Conservation (phyloP, 2,888 invertebrate genomes). For the Eupsilia transversa region DNA sequence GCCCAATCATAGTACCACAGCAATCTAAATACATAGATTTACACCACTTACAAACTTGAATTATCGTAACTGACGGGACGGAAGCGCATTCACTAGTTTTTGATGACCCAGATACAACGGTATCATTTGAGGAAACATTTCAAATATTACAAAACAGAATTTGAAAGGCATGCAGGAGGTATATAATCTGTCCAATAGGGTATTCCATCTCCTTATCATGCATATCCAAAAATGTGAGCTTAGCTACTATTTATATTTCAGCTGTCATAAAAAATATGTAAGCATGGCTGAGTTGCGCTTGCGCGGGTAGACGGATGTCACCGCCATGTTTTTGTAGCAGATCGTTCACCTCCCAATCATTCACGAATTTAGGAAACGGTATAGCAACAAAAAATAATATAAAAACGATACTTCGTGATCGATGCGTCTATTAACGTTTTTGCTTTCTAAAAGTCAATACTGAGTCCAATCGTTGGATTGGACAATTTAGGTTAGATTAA, state of each 20-base stretch:
- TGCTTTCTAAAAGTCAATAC: slow-evolving; percentile 71
- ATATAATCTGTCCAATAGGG: not conserved
- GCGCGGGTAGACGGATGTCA: slow-evolving; percentile 55
- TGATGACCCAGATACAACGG: not conserved
- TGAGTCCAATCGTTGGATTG: slow-evolving; percentile 59
- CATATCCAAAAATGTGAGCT: not conserved
- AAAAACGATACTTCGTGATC: slow-evolving; percentile 73
- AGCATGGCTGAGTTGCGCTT: slow-evolving; percentile 24
- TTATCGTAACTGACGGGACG: not conserved
- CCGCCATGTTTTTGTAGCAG: slow-evolving; percentile 69
- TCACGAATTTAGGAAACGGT: slow-evolving; percentile 73
- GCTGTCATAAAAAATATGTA: slow-evolving; percentile 17
- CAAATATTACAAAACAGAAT: not conserved
- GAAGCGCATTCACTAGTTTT: not conserved
- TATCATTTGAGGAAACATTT: not conserved
- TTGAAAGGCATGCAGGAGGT: not conserved
- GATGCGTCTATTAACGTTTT: slow-evolving; percentile 71
- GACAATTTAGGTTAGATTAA: slow-evolving; percentile 56
- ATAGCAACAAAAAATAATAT: slow-evolving; percentile 68
- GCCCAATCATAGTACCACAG: not conserved
- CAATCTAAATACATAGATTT: not conserved
- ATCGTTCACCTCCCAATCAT: slow-evolving; percentile 74
- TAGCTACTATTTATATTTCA: slow-evolving; percentile 3
- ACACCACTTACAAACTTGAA: not conserved
- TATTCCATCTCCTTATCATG: not conserved